Conservation (phyloP, 2,888 invertebrate genomes). For the Panopea generosa region DNA sequence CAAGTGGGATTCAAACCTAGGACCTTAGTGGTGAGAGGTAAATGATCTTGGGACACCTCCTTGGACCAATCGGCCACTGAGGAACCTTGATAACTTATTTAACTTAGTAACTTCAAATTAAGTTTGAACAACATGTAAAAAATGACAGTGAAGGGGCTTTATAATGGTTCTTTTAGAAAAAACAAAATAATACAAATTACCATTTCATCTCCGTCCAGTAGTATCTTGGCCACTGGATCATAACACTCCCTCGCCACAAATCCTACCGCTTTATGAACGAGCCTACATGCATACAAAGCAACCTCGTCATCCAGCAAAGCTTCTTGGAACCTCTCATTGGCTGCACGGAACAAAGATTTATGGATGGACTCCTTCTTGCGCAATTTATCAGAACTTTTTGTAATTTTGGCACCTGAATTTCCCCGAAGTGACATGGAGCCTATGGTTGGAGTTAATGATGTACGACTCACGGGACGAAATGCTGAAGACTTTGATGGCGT, state of each 20-base stretch:
- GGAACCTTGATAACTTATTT: no score
- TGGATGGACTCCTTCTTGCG: neutral
- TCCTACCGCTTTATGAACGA: slow-evolving; percentile 16
- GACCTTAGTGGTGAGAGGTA: no score
- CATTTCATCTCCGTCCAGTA: slow-evolving; percentile 56
- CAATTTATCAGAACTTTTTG: neutral
- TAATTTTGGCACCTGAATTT: slow-evolving; percentile 13
- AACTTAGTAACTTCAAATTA: no score
- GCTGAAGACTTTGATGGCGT: slow-evolving; percentile 33
- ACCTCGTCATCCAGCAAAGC: slow-evolving; percentile 54
- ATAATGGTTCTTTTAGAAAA: no score
- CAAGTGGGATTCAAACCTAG: no score
- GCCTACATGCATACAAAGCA: slow-evolving; percentile 28
- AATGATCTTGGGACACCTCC: no score
- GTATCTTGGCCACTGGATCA: slow-evolving; percentile 50
- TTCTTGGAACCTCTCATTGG: slow-evolving; percentile 37
- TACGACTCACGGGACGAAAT: slow-evolving; percentile 25
- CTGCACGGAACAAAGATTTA: slow-evolving; percentile 12
- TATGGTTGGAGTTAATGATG: slow-evolving; percentile 25
- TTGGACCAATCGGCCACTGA: no score
- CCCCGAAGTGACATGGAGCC: slow-evolving; percentile 46
- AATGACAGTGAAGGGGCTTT: no score
- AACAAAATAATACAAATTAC: no score
- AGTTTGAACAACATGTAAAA: no score
- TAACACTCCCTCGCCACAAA: slow-evolving; percentile 19